Evolutionary conservation across 1,140 invertebrate genomes (phyloP), one percentile per base, ranked within the genome.

Genomic region (Phocides pigmalion): DNA sequence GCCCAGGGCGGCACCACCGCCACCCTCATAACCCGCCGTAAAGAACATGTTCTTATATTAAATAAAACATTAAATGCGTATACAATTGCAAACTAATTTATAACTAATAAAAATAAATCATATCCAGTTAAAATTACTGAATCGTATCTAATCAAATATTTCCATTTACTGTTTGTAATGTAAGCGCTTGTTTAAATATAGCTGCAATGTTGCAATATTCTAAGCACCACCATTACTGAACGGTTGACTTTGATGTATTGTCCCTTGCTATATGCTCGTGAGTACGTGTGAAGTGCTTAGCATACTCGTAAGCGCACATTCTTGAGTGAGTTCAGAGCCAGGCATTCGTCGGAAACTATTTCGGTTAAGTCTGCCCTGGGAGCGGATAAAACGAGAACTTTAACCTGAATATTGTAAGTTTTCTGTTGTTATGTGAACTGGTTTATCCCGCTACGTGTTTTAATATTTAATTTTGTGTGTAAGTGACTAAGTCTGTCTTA

Each of bases 291-390:
- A 37, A 59, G 56, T 47, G 25, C 44, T 59, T 59, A 59, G 56
- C 56, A 59, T 59, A 47, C 56, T 46, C 42, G 56, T 59, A 59
- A 58, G 56, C 25, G 56, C 42, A 39, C 53, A 59, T 59, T 59
- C 56, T 59, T 59, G 56, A 59, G 56, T 32, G 22, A 46, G 14
- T 47, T 59, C 42, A 16, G 42, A 37, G 56, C 39, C 44, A 37
- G 56, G 28, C 44, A 47, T 49, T 47, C 56, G 44, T 46, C 35
- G 14, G 25, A 49, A 61, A 61, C 56, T 61, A 61, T 61, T 61
- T 61, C 44, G 56, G 56, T 61, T 47, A 61, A 61, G 56, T 49
- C 44, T 41, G 56, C 56, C 25, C 28, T 61, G 50, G 47, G 44
- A 61, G 46, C 32, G 56, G 42, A 49, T 61, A 47, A 44, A 61